Conservation (phyloP, 2,888 invertebrate species). For the Harpalus rubripes region DNA sequence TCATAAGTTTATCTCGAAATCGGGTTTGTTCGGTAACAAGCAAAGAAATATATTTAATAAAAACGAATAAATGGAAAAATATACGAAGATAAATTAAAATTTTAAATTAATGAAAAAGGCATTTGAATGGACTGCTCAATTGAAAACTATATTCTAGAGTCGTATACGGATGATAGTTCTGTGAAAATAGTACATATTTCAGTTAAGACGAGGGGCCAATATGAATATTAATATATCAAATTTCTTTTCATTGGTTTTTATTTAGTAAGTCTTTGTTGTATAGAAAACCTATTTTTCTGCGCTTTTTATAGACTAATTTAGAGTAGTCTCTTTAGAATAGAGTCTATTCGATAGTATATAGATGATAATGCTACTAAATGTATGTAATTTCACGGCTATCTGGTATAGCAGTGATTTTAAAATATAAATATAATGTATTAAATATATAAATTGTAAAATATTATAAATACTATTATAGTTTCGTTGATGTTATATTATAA, state of each 20-base stretch:
- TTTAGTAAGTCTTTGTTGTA: conserved; percentile 27
- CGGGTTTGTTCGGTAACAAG: too few species aligned
- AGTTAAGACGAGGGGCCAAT: conserved; percentile 60
- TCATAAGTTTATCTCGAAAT: too few species aligned
- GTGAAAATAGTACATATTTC: conserved; percentile 57
- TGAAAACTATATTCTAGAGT: neutral
- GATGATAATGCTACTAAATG: conserved; percentile 22
- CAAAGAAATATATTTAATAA: too few species aligned
- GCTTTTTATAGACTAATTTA: conserved; percentile 30
- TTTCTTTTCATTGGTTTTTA: neutral
- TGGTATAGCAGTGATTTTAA: conserved; percentile 38
- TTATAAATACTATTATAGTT: conserved; percentile 52
- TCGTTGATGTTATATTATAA: conserved; percentile 58
- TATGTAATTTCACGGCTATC: conserved; percentile 37
- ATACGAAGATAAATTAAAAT: neutral
- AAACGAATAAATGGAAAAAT: too few species aligned
- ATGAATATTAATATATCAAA: conserved; percentile 24
- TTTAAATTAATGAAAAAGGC: neutral
- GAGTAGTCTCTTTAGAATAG: conserved; percentile 20
- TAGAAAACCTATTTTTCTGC: conserved; percentile 29
- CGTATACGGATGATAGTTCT: neutral
- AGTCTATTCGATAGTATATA: conserved; percentile 1
- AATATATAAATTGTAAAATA: conserved; percentile 56
- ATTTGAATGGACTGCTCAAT: neutral
- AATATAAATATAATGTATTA: conserved; percentile 43